These are phyloP conservation scores for Anthrax anthrax DNA, from an alignment of 2,888 invertebrate genomes.

Conservation along the genomic window DNA sequence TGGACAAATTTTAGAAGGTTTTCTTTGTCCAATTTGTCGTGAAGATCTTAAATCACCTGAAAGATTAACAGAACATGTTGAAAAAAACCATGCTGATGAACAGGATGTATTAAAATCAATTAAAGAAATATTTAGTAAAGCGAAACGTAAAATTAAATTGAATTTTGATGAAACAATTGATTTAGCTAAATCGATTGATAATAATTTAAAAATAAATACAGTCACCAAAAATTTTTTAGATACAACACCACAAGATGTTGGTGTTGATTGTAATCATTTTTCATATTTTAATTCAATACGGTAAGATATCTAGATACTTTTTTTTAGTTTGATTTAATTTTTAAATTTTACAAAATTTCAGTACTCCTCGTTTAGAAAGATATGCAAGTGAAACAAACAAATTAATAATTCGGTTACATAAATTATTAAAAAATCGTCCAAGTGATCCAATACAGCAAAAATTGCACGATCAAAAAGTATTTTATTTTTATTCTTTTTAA, in stretches of 20 bases:
- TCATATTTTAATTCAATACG: constrained; percentile 60
- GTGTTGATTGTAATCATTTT: constrained; percentile 42
- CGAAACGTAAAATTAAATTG: constrained; percentile 68
- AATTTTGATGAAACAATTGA: constrained; percentile 57
- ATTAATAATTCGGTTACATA: constrained; percentile 82
- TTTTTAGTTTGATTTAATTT: too few relatives aligned
- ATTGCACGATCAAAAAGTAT: constrained; percentile 53
- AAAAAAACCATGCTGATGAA: constrained; percentile 75
- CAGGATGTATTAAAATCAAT: constrained; percentile 67
- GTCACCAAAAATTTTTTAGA: constrained; percentile 21
- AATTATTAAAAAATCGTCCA: constrained; percentile 71
- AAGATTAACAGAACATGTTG: constrained; percentile 76
- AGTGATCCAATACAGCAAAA: constrained; percentile 55
- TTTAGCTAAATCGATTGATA: constrained; percentile 43
- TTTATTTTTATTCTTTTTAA: too few relatives aligned
- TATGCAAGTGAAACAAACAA: constrained; percentile 93
- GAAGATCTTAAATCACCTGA: constrained; percentile 74
- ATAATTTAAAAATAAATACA: constrained; percentile 31
- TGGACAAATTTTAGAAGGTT: constrained; percentile 70
- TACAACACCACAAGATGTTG: constrained; percentile 33
- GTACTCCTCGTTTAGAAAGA: constrained; percentile 63
- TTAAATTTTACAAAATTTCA: constrained; percentile 19
- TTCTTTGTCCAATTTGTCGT: constrained; percentile 89
- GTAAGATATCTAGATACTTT: too few relatives aligned
- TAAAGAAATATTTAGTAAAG: constrained; percentile 75